phyloP scores from a whole-genome alignment of 2,113 vertebrate species.

The Bos taurus region ARS-UCD2.0 NC_037330.1:43256501-43257000 shows the following conservation, averaged over 20 bases:
- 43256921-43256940: neutral
- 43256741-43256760: neutral
- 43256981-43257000: neutral
- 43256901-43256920: neutral
- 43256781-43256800: neutral
- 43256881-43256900: neutral
- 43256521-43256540: neutral
- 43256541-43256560: neutral
- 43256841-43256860: neutral
- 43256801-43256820: neutral
- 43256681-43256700: neutral
- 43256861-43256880: neutral
- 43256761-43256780: neutral
- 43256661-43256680: neutral
- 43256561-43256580: neutral
- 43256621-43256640: neutral
- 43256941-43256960: neutral
- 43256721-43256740: neutral
- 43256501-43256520: neutral
- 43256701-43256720: neutral
- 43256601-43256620: neutral
- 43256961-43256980: neutral
- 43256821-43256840: neutral
- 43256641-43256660: constrained; percentile 5
- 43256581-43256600: neutral